Evolutionary conservation across 2,113 vertebrate genomes (phyloP), one percentile per base, ranked within the genome.

Genomic region (Phyllostomus discolor): DNA sequence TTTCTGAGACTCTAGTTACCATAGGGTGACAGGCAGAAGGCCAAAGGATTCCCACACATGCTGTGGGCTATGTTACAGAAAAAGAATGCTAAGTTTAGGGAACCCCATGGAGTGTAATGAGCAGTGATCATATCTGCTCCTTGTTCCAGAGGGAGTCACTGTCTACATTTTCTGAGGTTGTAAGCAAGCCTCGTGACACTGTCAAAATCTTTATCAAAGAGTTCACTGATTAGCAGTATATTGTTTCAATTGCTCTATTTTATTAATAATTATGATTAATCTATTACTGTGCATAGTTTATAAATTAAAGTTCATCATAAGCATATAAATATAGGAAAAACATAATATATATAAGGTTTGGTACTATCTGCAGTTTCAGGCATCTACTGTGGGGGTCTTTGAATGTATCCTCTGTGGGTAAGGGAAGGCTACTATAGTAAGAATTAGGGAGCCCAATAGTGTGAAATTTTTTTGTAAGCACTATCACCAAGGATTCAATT

Each of bases 391-490:
- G 10, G 9, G 28, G 46, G 16, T 59, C 35, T 62, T 62, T 31
- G 54, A 43, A 82, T 43, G 15, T 31, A 31, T 31, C 22, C 26
- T 16, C 35, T 41, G 26, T 59, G 54, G 79, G 59, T 33, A 46
- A 83, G 10, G 28, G 35, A 6, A 2, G 26, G 59, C 16, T 64
- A 83, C 41, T 64, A 9, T 33, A 75, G 88, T 92, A 64, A 95
- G 69, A 83, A 94, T 80, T 81, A 72, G 17, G 84, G 7, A 93
- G 17, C 3, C 80, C 38, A 87, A 73, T 19, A 64, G 48, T 11
- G 50, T 95, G 54, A 92, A 90, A 81, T 4, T 92, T 87, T 50
- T 85, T 86, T 87, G 46, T 76, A 96, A 91, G 24, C 33, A 38
- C 50, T 96, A 15, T 90, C 41, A 46, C 83, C 87, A 87, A 86